Percentiles rank a stretch among this genome's conserved stretches.
phyloP scores from a whole-genome alignment of 2,888 invertebrate genomes.

The Iphiclides podalirius region DNA sequence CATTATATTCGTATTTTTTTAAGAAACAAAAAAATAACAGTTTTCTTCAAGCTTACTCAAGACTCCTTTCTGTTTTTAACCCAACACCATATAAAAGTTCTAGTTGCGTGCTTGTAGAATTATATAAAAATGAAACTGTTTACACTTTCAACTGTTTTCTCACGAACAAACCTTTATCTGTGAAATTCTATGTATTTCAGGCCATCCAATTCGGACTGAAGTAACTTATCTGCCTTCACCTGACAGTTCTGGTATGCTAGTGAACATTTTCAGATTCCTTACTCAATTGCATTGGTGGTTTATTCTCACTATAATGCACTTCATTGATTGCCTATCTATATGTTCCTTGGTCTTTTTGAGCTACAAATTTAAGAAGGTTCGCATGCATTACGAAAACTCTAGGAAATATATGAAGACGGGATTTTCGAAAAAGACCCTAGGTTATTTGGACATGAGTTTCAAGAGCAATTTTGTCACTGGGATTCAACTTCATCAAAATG shows the following conservation, averaged over 20 bases:
- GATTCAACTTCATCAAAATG: constrained; percentile 49
- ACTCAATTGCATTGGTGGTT: constrained; percentile 52
- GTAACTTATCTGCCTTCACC: constrained; percentile 44
- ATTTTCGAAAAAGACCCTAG: background rate
- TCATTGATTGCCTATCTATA: constrained; percentile 44
- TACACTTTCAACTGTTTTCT: too few relatives aligned
- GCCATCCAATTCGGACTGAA: constrained; percentile 46
- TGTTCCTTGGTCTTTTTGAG: constrained; percentile 42
- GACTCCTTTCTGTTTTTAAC: too few relatives aligned
- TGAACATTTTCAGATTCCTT: constrained; percentile 42
- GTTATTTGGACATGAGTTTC: constrained; percentile 33
- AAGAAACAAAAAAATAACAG: too few relatives aligned
- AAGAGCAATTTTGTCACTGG: constrained; percentile 44
- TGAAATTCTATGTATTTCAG: too few relatives aligned
- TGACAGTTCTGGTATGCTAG: constrained; percentile 35
- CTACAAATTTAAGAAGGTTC: constrained; percentile 47
- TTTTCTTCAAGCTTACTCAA: too few relatives aligned
- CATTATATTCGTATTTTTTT: too few relatives aligned
- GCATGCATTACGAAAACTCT: constrained; percentile 42
- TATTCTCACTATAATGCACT: constrained; percentile 44
- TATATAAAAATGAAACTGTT: too few relatives aligned
- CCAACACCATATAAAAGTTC: too few relatives aligned
- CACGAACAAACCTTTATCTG: too few relatives aligned
- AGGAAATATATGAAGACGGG: constrained; percentile 2
- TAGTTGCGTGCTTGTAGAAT: too few relatives aligned